Evolutionary conservation across 2,888 invertebrate genomes (phyloP).

Genomic region (Silvanus unidentatus): DNA sequence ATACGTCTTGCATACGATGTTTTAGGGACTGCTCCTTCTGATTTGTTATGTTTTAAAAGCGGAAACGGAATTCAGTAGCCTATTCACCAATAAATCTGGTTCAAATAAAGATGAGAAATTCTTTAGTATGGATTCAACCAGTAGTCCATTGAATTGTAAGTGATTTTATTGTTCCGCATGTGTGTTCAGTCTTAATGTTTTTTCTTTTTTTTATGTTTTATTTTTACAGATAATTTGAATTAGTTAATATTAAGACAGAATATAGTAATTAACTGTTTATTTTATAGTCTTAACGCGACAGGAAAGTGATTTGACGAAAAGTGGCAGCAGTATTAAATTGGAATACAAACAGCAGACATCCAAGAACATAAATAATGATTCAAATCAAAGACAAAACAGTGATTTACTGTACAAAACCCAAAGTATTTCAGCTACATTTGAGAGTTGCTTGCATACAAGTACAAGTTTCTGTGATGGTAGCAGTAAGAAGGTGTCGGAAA

Average conservation of each 20-base stretch:
- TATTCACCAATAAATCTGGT: conserved; percentile 44
- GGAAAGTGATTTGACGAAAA: conserved; percentile 59
- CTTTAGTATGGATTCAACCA: conserved; percentile 49
- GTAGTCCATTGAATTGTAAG: conserved; percentile 59
- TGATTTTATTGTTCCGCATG: conserved; percentile 22
- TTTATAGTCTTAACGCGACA: conserved; percentile 58
- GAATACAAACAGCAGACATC: conserved; percentile 24
- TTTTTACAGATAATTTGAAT: conserved; percentile 13
- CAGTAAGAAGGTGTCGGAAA: conserved; percentile 11
- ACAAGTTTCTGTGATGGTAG: conserved; percentile 28
- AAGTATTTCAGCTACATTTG: conserved; percentile 33
- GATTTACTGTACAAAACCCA: conserved; percentile 23
- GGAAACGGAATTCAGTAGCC: conserved; percentile 48
- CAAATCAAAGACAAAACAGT: neutral
- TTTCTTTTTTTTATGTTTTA: conserved; percentile 9
- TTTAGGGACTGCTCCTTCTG: conserved; percentile 54
- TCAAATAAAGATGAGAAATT: conserved; percentile 47
- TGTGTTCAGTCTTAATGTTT: conserved; percentile 4
- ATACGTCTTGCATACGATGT: too few species aligned
- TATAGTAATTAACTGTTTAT: neutral
- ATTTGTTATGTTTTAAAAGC: conserved; percentile 57
- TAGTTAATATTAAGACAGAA: conserved; percentile 6
- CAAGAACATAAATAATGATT: conserved; percentile 2
- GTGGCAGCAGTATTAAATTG: conserved; percentile 41
- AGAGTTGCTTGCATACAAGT: conserved; percentile 33